Evolutionary conservation across 2,888 invertebrate genomes (phyloP).

Genomic region (Epinotia ramella): DNA sequence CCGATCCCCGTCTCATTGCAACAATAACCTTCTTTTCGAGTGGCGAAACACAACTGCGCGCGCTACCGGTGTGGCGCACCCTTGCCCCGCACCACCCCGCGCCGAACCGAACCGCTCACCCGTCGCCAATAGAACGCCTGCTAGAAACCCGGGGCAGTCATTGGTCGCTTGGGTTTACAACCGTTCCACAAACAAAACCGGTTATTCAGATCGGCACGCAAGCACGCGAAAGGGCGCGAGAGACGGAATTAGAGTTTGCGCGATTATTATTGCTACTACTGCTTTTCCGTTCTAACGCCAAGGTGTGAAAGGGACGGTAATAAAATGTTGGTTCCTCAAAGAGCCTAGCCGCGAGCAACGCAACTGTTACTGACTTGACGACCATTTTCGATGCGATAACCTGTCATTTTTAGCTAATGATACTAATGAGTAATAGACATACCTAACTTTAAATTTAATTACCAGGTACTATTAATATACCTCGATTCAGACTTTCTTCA

Average conservation of each 20-base stretch:
- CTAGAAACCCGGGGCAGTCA: conserved; percentile 59
- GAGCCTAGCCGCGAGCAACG: conserved; percentile 43
- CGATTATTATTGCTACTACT: conserved; percentile 70
- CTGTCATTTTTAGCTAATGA: background rate
- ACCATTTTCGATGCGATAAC: conserved; percentile 10
- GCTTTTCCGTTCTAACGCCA: conserved; percentile 62
- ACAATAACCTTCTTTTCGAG: conserved; percentile 82
- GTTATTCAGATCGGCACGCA: conserved; percentile 79
- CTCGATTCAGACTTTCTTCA: background rate
- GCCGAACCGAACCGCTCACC: conserved; percentile 56
- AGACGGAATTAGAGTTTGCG: conserved; percentile 73
- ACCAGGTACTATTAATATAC: background rate
- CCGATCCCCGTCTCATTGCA: conserved; percentile 80
- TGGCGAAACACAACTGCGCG: conserved; percentile 80
- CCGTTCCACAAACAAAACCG: conserved; percentile 82
- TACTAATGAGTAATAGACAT: background rate
- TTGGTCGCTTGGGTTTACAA: conserved; percentile 75
- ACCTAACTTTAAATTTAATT: background rate
- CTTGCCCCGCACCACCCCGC: conserved; percentile 68
- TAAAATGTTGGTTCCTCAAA: conserved; percentile 52
- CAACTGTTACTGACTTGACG: conserved; percentile 37
- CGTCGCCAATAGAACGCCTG: conserved; percentile 80
- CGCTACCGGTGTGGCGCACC: conserved; percentile 70
- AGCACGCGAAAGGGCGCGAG: conserved; percentile 81
- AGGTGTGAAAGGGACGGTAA: conserved; percentile 52